These are phyloP conservation scores for Aporophyla lueneburgensis DNA, from an alignment of 2,888 invertebrate species.

Conservation along the genomic window DNA sequence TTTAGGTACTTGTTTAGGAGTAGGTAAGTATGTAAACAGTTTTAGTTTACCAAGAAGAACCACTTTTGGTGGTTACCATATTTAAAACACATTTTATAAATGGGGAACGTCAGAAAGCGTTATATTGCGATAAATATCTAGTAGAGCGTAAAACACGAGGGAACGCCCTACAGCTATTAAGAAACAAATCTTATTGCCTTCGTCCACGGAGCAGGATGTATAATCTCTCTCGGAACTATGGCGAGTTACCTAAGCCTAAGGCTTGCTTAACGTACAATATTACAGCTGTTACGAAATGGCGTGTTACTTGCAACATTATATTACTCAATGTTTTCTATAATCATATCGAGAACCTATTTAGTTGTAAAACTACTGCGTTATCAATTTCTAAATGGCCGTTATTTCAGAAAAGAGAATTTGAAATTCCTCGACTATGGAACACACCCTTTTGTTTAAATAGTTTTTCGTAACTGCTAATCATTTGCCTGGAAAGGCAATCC, in stretches of 20 bases:
- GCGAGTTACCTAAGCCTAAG: conserved; percentile 84
- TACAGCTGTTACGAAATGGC: conserved; percentile 80
- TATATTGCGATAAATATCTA: conserved; percentile 52
- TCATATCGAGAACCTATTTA: conserved; percentile 16
- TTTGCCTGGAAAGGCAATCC: background rate
- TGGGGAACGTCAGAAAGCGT: conserved; percentile 27
- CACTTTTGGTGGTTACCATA: background rate
- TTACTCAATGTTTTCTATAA: conserved; percentile 68
- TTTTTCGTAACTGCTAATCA: background rate
- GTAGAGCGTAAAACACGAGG: conserved; percentile 39
- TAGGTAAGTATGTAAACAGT: background rate
- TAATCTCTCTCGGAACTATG: conserved; percentile 86
- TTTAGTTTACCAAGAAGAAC: background rate
- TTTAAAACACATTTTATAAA: conserved; percentile 33
- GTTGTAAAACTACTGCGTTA: background rate
- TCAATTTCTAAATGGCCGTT: background rate
- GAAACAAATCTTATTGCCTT: conserved; percentile 73
- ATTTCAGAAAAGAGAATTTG: background rate
- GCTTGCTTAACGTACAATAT: conserved; percentile 80
- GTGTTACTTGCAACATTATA: conserved; percentile 71
- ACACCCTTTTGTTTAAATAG: background rate
- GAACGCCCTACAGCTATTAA: conserved; percentile 66
- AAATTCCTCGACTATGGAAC: background rate
- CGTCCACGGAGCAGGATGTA: conserved; percentile 80
- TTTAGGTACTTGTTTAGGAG: background rate